Conservation (phyloP, 2,797 vertebrate species). For the Gymnothorax javanicus region DNA sequence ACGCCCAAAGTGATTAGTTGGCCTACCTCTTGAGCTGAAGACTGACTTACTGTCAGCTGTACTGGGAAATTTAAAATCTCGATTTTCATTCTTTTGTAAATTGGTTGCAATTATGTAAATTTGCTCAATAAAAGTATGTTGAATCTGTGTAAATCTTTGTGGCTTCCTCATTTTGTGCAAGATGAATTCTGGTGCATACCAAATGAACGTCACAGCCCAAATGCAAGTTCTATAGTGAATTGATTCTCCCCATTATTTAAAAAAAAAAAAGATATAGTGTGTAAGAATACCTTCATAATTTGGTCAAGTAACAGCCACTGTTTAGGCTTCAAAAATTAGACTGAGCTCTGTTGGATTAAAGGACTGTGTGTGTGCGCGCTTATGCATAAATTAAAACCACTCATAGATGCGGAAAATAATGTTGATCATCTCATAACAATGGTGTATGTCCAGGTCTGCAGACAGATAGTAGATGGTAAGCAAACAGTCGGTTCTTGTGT, state of each 20-base stretch:
- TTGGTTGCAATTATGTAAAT: conserved; percentile 72
- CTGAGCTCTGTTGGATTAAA: background rate
- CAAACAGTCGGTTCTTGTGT: no score
- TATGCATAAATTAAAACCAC: no score
- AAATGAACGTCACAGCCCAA: background rate
- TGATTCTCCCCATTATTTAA: no score
- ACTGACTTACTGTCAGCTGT: conserved; percentile 72
- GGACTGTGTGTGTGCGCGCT: no score
- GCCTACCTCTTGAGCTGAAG: conserved; percentile 64
- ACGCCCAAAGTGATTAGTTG: conserved; percentile 58
- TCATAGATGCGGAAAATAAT: no score
- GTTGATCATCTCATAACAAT: no score
- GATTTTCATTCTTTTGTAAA: conserved; percentile 78
- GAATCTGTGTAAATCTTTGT: background rate
- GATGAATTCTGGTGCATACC: background rate
- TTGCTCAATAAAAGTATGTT: conserved; percentile 74
- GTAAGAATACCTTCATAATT: no score
- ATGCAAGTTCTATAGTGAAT: no score
- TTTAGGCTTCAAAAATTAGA: background rate
- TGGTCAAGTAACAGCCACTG: background rate
- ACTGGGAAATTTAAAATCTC: conserved; percentile 71
- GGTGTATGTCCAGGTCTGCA: no score
- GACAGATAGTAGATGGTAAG: no score
- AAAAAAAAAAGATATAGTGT: no score
- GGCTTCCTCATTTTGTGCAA: conserved; percentile 5